Evolutionary conservation across 2,888 invertebrate species (phyloP), one percentile per base, ranked within the genome.

Genomic region (Microlaimidae sp.): DNA sequence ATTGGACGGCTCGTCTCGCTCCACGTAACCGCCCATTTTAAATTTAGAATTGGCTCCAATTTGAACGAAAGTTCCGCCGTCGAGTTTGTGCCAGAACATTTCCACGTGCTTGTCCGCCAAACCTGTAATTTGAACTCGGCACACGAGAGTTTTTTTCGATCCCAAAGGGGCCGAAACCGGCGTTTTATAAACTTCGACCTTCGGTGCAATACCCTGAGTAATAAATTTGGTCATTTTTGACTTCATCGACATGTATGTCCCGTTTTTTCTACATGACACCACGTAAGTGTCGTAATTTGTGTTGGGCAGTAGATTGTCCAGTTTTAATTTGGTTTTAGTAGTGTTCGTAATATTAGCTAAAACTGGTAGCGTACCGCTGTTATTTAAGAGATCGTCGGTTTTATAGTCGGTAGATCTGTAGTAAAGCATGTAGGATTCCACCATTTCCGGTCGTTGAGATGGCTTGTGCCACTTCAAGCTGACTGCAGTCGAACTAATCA

Each of bases 381-480:
- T 24, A 43, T 49, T 7, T 13, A 43, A 13, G 13, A 13, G 13
- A 10, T 49, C 17, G 26, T 49, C 10, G 17, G 38, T n/a, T 10
- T n/a, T n/a, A n/a, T n/a, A n/a, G n/a, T n/a, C n/a, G n/a, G n/a
- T n/a, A n/a, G n/a, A n/a, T n/a, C n/a, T n/a, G n/a, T n/a, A n/a
- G n/a, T n/a, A n/a, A n/a, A 59, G 43, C 24, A 54, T 58, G 52
- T 59, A 61, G 10, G 46, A 23, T 25, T 27, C 29, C 21, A 58
- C 56, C 1, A 51, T 7, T 1, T 49, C 28, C 1, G 51, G 27
- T 10, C 49, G 43, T 10, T 56, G 49, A 7, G n/a, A 38, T 4
- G 61, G 61, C 19, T 42, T 32, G 2, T 51, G 24, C 61, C 61
- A n/a, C n/a, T n/a, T n/a, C n/a, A n/a, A n/a, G n/a, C n/a, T n/a